Evolutionary conservation across 1,140 invertebrate genomes (phyloP).

Genomic region (Fopius arisanus): DNA sequence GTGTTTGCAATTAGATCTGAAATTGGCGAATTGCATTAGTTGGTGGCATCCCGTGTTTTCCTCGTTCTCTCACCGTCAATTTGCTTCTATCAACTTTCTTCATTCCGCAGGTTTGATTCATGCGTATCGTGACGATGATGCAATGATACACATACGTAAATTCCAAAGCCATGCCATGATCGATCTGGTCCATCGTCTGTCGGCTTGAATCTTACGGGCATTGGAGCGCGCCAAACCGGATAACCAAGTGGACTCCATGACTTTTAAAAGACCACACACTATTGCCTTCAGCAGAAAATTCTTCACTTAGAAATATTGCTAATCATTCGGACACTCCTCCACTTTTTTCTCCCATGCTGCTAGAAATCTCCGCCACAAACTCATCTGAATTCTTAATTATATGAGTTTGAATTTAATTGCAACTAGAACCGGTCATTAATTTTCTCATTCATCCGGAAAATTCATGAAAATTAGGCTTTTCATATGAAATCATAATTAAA

Average conservation of each 20-base stretch:
- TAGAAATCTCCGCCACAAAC: too few relatives aligned
- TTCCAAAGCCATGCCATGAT: slow-evolving; percentile 15
- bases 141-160: slow-evolving; percentile 11
- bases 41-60: too few relatives aligned
- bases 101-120: neutral
- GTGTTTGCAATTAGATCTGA: too few relatives aligned
- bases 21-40: too few relatives aligned
- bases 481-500: too few relatives aligned
- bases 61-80: neutral
- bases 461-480: too few relatives aligned
- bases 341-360: too few relatives aligned
- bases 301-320: too few relatives aligned
- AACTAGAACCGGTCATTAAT: too few relatives aligned
- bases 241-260: slow-evolving; percentile 7
- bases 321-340: neutral
- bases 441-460: too few relatives aligned
- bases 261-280: slow-evolving; percentile 10
- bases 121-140: slow-evolving; percentile 19
- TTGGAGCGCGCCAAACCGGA: slow-evolving; percentile 19
- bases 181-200: slow-evolving; percentile 21
- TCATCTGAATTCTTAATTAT: too few relatives aligned
- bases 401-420: too few relatives aligned
- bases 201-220: slow-evolving; percentile 9
- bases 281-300: neutral
- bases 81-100: neutral